Base-by-base conservation (phyloP, 1,140 invertebrate genomes). In the Drosophila neocordata region DNA sequence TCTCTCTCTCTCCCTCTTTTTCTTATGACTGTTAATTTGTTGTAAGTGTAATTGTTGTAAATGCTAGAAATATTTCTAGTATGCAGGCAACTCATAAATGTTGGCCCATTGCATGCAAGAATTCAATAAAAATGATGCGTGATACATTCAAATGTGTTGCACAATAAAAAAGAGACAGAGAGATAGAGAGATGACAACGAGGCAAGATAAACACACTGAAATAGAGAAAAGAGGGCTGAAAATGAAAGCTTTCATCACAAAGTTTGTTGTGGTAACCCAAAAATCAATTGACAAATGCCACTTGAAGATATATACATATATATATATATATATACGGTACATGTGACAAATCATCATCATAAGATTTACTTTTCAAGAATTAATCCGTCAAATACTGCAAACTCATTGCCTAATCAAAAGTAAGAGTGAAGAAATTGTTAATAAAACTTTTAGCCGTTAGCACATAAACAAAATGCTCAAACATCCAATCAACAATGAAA, bases 361-460 rank as follows among this genome's bases (percentile, higher is more conserved):
- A 64, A 87, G 83, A 87, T 87, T 88, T 87, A 87, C 75, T 88
- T 87, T 87, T 88, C 69, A 88, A 89, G 83, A 89, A 88, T 88
- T 88, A 88, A 88, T 88, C 79, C 83, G 72, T 48, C n/a, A 67
- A 80, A 80, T 68, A 70, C 55, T 69, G 83, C 76, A 44, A 64
- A 88, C 72, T 88, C 83, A 88, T 68, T 51, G 78, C 63, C 79
- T 88, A 88, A 88, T 88, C 83, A 88, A 88, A 88, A 89, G 84
- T 89, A 88, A 88, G 84, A 88, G 83, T 88, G 73, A 85, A 73
- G 75, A 83, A 87, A 88, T 73, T 77, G 66, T 66, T 64, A 68
- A 68, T 60, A 76, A 68, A 4, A 55, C 15, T 60, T 63, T 53
- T 41, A 44, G 44, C 63, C 59, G 53, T 53, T 56, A 51, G 52